Base-by-base conservation (phyloP, 2,888 invertebrate species). In the Yponomeuta plumbellus region DNA sequence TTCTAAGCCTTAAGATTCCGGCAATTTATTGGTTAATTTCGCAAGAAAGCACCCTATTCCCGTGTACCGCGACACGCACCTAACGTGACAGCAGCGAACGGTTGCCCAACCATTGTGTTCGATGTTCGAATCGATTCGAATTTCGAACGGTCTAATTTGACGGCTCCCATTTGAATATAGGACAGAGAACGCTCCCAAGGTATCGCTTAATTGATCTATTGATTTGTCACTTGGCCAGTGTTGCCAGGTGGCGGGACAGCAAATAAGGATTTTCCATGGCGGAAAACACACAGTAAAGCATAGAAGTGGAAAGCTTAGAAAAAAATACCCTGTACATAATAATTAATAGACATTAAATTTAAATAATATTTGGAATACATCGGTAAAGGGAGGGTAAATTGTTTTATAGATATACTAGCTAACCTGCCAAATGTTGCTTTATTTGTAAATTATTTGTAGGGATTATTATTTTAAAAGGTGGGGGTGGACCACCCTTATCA, bases 141-240 rank as follows among this genome's bases (percentile, higher is more conserved):
- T 34, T n/a, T 34, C n/a, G 61, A 62, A 62, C 75, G 73, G 67
- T 70, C 75, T 76, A 79, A 80, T 78, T 72, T 74, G 76, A 75
- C 74, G 71, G 70, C 70, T 62, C 34, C 26, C 61, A n/a, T 64
- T 80, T 79, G 79, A 78, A 80, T 80, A 79, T 73, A 69, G 74
- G 74, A 76, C 71, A 62, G 66, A 66, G 69, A 69, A 75, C 74
- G 68, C 70, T 68, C 72, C 74, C 71, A 34, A 71, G 72, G 69
- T 72, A 72, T 70, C 69, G 65, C 68, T 69, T 82, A 84, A 84
- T 83, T 84, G 83, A 82, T 79, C 86, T 76, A 85, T 85, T 84
- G 80, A 83, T 82, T 82, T 80, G 81, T 84, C 81, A 79, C 73
- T 85, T 83, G 82, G 74, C 75, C 72, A 4, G 57, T 21, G n/a